Conservation (phyloP, 1,140 invertebrate genomes). For the Papilio glaucus region DNA sequence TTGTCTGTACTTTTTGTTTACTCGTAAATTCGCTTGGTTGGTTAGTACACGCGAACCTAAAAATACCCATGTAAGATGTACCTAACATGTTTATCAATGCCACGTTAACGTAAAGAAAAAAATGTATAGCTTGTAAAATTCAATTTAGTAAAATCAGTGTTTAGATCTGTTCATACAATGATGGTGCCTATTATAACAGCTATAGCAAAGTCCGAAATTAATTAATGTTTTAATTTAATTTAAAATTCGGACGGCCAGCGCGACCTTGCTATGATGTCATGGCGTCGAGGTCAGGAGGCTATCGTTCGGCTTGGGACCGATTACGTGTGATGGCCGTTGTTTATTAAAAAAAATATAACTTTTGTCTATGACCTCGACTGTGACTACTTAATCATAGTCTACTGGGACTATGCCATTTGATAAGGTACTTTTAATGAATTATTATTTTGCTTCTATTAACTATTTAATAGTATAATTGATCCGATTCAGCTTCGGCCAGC, state of each 20-base stretch:
- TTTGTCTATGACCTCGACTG: neutral
- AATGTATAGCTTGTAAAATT: no score
- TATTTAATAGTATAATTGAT: neutral
- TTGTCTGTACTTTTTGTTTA: no score
- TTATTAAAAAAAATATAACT: neutral
- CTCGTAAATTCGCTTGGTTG: no score
- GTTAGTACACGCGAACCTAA: no score
- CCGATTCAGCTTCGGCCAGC: no score
- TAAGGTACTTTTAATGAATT: neutral
- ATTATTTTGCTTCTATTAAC: neutral
- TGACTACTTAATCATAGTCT: neutral
- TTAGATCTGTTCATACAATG: neutral
- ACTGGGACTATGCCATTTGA: neutral
- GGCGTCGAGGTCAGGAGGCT: slow-evolving; percentile 18
- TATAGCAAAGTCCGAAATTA: neutral
- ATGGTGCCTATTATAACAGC: neutral
- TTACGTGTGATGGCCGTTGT: slow-evolving; percentile 32
- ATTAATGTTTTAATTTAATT: slow-evolving; percentile 26
- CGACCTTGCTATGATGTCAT: slow-evolving; percentile 32
- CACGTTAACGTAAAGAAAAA: no score
- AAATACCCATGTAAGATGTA: no score
- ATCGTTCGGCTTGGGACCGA: slow-evolving; percentile 12
- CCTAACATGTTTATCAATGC: no score
- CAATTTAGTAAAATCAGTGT: no score
- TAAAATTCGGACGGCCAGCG: slow-evolving; percentile 12